Evolutionary conservation across 2,888 invertebrate species (phyloP).

Genomic region (Lamellibrachia satsuma): DNA sequence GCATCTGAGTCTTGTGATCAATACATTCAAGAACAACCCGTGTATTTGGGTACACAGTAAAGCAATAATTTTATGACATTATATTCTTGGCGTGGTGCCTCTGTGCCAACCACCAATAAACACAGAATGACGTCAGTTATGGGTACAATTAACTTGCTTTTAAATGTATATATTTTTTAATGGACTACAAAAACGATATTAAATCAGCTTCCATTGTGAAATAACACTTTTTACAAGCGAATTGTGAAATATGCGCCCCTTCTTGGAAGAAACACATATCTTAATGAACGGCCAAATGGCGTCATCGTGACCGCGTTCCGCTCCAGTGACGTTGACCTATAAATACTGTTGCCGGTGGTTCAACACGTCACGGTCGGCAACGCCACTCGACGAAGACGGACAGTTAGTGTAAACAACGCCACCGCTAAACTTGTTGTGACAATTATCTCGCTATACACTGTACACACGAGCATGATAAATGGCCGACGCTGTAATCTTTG

Average conservation of each 20-base stretch:
- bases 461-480: neutral
- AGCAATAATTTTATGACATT: too few relatives aligned
- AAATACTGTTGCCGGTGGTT: neutral
- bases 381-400: too few relatives aligned
- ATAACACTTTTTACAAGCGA: neutral
- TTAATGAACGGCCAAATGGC: neutral
- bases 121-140: neutral
- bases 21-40: too few relatives aligned
- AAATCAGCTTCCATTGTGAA: neutral
- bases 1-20: neutral
- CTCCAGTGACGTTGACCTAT: neutral
- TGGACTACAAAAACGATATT: neutral
- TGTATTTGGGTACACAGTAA: too few relatives aligned
- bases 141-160: neutral
- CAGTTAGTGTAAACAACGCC: too few relatives aligned
- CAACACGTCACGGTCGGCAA: too few relatives aligned
- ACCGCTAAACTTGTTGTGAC: too few relatives aligned
- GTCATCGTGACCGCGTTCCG: neutral
- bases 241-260: neutral
- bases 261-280: neutral
- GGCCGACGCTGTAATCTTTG: conserved; percentile 5
- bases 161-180: neutral
- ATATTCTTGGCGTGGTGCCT: neutral
- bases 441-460: too few relatives aligned
- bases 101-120: neutral